These are phyloP conservation scores for Potorous gilbertii DNA, from an alignment of 2,797 vertebrate species.

Conservation along the genomic window DNA sequence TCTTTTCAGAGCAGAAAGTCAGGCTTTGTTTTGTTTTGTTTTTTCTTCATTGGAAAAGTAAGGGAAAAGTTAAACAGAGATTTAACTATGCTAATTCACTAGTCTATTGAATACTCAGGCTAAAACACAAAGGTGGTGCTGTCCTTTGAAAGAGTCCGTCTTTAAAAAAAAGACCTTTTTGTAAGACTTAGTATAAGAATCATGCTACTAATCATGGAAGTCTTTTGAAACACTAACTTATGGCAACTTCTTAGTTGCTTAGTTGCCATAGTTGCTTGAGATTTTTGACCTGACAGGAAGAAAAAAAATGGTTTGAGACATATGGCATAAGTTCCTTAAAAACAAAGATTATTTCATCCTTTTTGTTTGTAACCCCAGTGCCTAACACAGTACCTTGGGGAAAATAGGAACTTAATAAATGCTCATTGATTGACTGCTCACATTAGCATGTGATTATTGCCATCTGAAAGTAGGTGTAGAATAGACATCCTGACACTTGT, in stretches of 20 bases:
- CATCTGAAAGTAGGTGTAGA: constrained; percentile 6
- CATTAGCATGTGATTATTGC: background rate
- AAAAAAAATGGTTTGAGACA: background rate
- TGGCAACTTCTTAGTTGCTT: background rate
- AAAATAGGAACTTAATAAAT: background rate
- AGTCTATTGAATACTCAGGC: background rate
- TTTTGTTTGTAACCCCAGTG: background rate
- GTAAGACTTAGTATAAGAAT: background rate
- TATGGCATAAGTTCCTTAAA: background rate
- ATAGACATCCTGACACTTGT: background rate
- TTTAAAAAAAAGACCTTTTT: background rate
- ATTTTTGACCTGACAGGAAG: background rate
- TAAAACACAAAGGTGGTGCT: background rate
- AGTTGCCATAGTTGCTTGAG: too few species aligned
- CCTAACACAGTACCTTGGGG: background rate
- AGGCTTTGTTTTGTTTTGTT: background rate
- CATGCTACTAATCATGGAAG: background rate
- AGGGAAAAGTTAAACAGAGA: background rate
- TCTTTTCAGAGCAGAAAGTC: background rate
- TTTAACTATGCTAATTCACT: background rate
- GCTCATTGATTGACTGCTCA: background rate
- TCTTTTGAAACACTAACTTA: background rate
- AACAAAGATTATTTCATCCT: constrained; percentile 32
- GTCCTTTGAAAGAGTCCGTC: background rate
- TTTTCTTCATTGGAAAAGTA: constrained; percentile 30